Base-by-base conservation (phyloP, 2,797 vertebrate species). In the Leuciscus waleckii region DNA sequence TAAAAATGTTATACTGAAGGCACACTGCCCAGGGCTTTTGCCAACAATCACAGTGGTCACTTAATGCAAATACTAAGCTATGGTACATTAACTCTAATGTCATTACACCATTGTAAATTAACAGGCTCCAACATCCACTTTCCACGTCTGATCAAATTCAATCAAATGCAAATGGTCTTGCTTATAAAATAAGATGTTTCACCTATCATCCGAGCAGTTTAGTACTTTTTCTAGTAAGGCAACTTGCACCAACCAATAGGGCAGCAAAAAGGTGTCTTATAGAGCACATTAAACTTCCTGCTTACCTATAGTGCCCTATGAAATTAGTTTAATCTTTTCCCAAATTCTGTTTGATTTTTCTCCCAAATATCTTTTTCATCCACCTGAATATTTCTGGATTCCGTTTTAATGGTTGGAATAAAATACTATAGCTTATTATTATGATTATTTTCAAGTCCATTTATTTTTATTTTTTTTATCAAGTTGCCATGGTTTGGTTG, bases 51-150 rank as follows among this genome's bases (percentile, higher is more conserved):
- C 49, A 35, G n/a, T 83, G 74, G 82, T 78, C 73, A 84, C 49
- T 68, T 78, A 84, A 69, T 69, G 82, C 74, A 84, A 84, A 84
- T 84, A 84, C 82, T 54, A 35, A 41, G 82, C 63, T 69, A 78
- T 32, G 63, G 63, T 84, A 78, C 74, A 84, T 84, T 78, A 84
- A 84, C 63, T 78, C 39, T 67, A 84, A 69, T 68, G 74, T 46
- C 74, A 41, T 84, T 78, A 43, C 37, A 69, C 73, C n/a, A 29
- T 8, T 39, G 37, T 69, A 84, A 68, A 84, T 84, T 70, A 78
- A 84, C 46, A 69, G 41, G 46, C 35, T 56, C 39, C 70, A 51
- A 83, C 58, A 65, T 49, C 39, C 81, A 67, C 81, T 83, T 83
- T 76, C 43, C 49, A 69, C 26, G n/a, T 43, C 46, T 78, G 63